These are phyloP conservation scores for Bradypodion ventrale DNA, from an alignment of 2,797 vertebrate species.

Conservation along the genomic window DNA sequence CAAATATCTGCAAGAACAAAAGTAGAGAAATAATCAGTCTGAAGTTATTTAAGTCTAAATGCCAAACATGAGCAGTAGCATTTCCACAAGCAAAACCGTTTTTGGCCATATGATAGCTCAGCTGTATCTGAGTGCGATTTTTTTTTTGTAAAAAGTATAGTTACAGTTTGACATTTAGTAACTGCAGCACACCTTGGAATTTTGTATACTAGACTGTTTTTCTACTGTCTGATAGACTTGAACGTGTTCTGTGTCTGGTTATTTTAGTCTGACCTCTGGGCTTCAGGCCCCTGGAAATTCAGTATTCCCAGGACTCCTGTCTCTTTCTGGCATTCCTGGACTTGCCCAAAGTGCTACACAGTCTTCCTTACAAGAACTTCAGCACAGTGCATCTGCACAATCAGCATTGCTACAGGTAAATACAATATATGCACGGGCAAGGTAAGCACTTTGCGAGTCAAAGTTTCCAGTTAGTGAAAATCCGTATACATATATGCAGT, in stretches of 20 bases:
- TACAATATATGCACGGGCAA: not conserved
- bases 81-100: not conserved
- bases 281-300: slow-evolving; percentile 88
- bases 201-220: slow-evolving; percentile 27
- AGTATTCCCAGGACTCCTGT: slow-evolving; percentile 89
- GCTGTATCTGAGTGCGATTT: not conserved
- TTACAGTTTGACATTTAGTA: slow-evolving; percentile 13
- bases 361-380: slow-evolving; percentile 85
- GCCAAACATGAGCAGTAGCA: not conserved
- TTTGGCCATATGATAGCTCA: not conserved
- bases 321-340: slow-evolving; percentile 90
- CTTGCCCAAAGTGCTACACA: slow-evolving; percentile 89
- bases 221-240: not conserved
- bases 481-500: not conserved
- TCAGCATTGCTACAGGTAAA: slow-evolving; percentile 92
- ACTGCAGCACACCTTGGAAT: not conserved
- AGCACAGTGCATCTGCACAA: slow-evolving; percentile 87
- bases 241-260: slow-evolving; percentile 44
- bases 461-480: slow-evolving; percentile 10
- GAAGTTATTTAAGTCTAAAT: not conserved
- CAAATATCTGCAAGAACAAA: not conserved
- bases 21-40: not conserved
- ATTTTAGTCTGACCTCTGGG: slow-evolving; percentile 83
- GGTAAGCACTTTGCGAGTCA: not conserved
- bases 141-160: not conserved